Evolutionary conservation across 1,140 invertebrate genomes (phyloP), one percentile per base, ranked within the genome.

Genomic region (Eufriesea mexicana): DNA sequence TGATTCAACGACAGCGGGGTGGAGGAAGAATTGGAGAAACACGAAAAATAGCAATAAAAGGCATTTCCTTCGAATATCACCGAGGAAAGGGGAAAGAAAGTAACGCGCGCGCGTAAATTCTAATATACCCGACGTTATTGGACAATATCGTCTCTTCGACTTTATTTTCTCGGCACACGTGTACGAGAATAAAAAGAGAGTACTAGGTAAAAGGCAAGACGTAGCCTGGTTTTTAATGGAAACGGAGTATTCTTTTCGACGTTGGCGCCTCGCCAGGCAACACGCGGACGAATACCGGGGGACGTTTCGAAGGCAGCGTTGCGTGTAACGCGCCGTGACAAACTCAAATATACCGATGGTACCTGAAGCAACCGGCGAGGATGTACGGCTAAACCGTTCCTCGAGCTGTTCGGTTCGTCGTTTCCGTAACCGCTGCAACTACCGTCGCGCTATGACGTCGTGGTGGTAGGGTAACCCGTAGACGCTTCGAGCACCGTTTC

Each of bases 211-310:
- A 85, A 89, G 75, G 72, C 85, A 87, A 89, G 86, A 88, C 85
- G 87, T 89, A 88, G 59, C 68, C 54, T 6, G 74, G 84, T 91
- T 92, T 91, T 89, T 88, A 92, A 91, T 88, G 86, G 80, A 81
- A 85, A 71, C 72, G 49, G 78, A 74, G 83, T 84, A 91, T 91
- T 90, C 88, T 88, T 89, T 85, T 73, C 82, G 76, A 90, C 87
- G 67, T 67, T 92, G 91, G 90, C 88, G 54, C 23, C 25, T 45
- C 28, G 90, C 91, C 91, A 91, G 68, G 61, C 84, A 72, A 68
- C 84, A 79, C 74, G 70, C 72, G 71, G 47, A 51, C 67, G 12
- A 55, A 51, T 55, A 72, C 23, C 49, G 73, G 61, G 23, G 66
- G 54, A 59, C 54, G 67, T 45, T 59, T 5, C 57, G 23, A 54